phyloP scores from a whole-genome alignment of 2,888 invertebrate genomes.

The Eristalis tenax region DNA sequence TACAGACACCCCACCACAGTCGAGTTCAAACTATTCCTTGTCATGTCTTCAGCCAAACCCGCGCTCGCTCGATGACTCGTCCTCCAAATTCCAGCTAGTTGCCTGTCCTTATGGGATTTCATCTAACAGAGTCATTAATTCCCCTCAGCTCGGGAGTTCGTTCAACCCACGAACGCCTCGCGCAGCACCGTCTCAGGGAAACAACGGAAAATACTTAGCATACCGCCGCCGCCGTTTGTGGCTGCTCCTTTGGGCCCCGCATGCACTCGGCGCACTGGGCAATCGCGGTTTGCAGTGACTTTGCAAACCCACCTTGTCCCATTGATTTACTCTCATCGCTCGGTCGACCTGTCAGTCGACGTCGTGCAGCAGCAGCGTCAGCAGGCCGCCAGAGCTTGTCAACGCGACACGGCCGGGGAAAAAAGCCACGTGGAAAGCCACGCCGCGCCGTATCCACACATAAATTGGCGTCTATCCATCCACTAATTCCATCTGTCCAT shows the following conservation, averaged over 20 bases:
- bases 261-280: neutral
- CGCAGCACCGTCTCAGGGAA: neutral
- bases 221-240: constrained; percentile 36
- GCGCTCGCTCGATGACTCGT: neutral
- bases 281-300: neutral
- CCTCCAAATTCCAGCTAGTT: neutral
- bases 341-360: constrained; percentile 35
- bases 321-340: constrained; percentile 63
- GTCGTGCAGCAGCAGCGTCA: constrained; percentile 48
- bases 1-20: neutral
- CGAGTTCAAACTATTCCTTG: neutral
- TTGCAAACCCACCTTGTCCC: constrained; percentile 62
- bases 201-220: constrained; percentile 49
- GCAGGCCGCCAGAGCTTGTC: constrained; percentile 47
- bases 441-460: constrained; percentile 33
- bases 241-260: neutral
- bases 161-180: constrained; percentile 11
- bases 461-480: constrained; percentile 70
- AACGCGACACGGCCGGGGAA: neutral
- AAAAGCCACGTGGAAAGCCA: constrained; percentile 49
- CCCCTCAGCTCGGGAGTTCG: constrained; percentile 19
- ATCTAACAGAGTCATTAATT: constrained; percentile 35
- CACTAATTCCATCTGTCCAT: constrained; percentile 59
- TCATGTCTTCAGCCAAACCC: neutral
- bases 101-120: neutral